Base-by-base conservation (phyloP, 2,888 invertebrate genomes). In the Fragum sueziense region DNA sequence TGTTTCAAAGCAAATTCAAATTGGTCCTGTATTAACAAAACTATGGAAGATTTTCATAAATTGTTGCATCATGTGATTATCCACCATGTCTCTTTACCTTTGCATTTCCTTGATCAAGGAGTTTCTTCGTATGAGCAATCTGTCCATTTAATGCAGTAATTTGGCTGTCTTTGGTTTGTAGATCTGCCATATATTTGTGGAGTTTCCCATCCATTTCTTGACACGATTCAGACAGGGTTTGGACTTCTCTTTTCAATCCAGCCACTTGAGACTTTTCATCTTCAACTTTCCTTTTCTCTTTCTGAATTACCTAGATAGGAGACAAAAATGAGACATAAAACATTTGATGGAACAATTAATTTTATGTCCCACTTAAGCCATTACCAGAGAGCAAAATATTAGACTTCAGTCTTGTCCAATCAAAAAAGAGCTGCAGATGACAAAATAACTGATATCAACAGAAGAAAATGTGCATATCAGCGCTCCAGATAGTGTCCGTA, bases 271-370 rank as follows among this genome's bases (percentile, higher is more conserved):
- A 79, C 70, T 89, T 88, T 70, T 91, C 91, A 62, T 89, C 89
- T 20, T 90, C 88, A 7, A 83, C 84, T 70, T 89, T 89, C 11
- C 88, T 85, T 76, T 91, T 91, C 78, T 91, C 89, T 33, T 89
- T 88, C 54, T 88, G 88, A 22, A 91, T 79, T 14, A 89, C 90
- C 91, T 91, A 34, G n/a, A n/a, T n/a, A n/a, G n/a, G n/a, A n/a
- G n/a, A n/a, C n/a, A n/a, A n/a, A n/a, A n/a, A n/a, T n/a, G n/a
- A n/a, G n/a, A n/a, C n/a, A n/a, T n/a, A n/a, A n/a, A n/a, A n/a
- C n/a, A n/a, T n/a, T n/a, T n/a, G n/a, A n/a, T n/a, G n/a, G n/a
- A n/a, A n/a, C n/a, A n/a, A n/a, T n/a, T n/a, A n/a, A n/a, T n/a
- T n/a, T n/a, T n/a, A n/a, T n/a, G n/a, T n/a, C n/a, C n/a, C n/a